A percentile compares a stretch with the other conserved stretches of the same genome.
These are phyloP conservation scores for Philypnodon macrostomus DNA, from an alignment of 2,797 vertebrate species.

Conservation along the genomic window DNA sequence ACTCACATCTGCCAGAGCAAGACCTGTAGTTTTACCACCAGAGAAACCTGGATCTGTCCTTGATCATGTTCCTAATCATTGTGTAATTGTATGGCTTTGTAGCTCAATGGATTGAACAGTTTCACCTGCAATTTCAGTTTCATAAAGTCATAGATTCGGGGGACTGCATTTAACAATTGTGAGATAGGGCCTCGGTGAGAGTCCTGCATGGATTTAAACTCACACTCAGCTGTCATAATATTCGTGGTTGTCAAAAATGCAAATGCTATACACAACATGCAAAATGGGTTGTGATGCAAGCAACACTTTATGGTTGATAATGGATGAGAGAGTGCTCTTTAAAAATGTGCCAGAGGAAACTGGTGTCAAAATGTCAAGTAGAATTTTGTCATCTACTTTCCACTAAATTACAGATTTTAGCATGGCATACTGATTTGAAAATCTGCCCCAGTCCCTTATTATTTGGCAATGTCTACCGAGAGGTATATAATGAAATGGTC, in stretches of 20 bases:
- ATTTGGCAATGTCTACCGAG: not conserved
- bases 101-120: too few species aligned
- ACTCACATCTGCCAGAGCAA: conserved; percentile 1
- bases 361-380: conserved; percentile 47
- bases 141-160: too few species aligned
- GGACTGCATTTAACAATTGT: too few species aligned
- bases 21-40: not conserved
- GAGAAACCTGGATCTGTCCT: too few species aligned
- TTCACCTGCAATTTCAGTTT: too few species aligned
- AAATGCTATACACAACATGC: not conserved
- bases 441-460: not conserved
- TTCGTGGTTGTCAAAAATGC: too few species aligned
- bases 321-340: not conserved
- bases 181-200: too few species aligned
- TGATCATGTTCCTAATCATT: too few species aligned
- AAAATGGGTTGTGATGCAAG: conserved; percentile 1
- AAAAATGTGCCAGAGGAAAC: conserved; percentile 17
- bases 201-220: too few species aligned
- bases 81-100: too few species aligned
- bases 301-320: conserved; percentile 10
- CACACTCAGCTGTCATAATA: too few species aligned
- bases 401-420: conserved; percentile 21
- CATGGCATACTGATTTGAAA: conserved; percentile 20
- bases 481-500: conserved; percentile 3
- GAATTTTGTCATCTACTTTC: conserved; percentile 22